Evolutionary conservation across 2,888 invertebrate species (phyloP), one percentile per base, ranked within the genome.

Genomic region (Ypsolopha sequella): DNA sequence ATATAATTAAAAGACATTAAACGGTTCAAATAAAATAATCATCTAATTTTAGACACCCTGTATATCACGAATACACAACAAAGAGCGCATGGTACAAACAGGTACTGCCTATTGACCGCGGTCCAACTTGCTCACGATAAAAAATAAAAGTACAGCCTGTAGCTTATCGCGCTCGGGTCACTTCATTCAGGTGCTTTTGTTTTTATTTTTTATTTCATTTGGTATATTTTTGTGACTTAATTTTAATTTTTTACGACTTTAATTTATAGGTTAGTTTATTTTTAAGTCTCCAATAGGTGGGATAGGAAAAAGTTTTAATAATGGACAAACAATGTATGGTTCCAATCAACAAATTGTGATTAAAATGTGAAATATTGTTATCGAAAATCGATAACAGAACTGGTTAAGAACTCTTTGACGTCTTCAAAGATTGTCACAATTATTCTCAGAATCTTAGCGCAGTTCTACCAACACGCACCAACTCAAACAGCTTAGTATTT

Each of bases 21-120:
- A n/a, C n/a, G n/a, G n/a, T n/a, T n/a, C n/a, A n/a, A n/a, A n/a
- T n/a, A n/a, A n/a, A n/a, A 24, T 24, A 24, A 24, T 3, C 24
- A 24, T 24, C 24, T 4, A 24, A 24, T 24, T 24, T 24, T 24
- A 2, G 24, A 24, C 46, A 46, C 11, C 46, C 46, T 46, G 46
- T 46, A 11, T n/a, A 36, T 24, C 24, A 24, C 24, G 24, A 24
- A 24, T 24, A 3, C 24, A n/a, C 35, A 33, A 33, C 46, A 43
- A 43, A 43, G 46, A 11, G 72, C 64, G 76, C 68, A 59, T 72
- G 81, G 79, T 61, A 72, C 72, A 58, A 69, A 64, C 72, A 63
- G 74, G 77, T 68, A 81, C 81, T 66, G 67, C 60, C 70, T 80
- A 80, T 80, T 80, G 80, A 79, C 81, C 80, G 39, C 39, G 76